Percentiles rank a stretch among this genome's conserved stretches.
Conservation (phyloP, 2,797 vertebrate genomes). For the Rhodeus uyekii region DNA sequence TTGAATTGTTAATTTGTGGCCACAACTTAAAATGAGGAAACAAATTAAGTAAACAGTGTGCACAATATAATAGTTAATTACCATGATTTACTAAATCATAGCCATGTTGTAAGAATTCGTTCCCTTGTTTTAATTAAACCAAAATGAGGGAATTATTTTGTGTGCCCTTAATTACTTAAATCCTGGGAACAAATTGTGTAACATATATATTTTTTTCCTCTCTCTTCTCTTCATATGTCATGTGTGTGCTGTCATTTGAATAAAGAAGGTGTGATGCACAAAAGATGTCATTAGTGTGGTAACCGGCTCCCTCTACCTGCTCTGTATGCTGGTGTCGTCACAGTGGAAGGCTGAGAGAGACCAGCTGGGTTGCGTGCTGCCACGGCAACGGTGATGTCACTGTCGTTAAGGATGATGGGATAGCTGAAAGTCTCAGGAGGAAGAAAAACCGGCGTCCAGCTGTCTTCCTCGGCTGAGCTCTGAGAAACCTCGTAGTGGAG, state of each 20-base stretch:
- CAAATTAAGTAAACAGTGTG: too few relatives aligned
- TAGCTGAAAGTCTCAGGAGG: slow-evolving; percentile 14
- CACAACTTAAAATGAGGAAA: too few relatives aligned
- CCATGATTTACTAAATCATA: neutral
- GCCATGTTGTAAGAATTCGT: neutral
- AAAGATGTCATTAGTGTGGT: neutral
- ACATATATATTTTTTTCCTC: too few relatives aligned
- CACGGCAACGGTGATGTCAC: slow-evolving; percentile 62
- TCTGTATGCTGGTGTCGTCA: slow-evolving; percentile 59
- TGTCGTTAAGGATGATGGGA: slow-evolving; percentile 64
- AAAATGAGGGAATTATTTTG: too few relatives aligned
- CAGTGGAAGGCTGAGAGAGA: slow-evolving; percentile 61
- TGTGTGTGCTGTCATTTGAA: too few relatives aligned
- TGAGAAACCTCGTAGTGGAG: slow-evolving; percentile 68
- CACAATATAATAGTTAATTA: neutral
- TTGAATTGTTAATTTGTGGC: neutral
- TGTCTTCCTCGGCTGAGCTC: slow-evolving; percentile 61
- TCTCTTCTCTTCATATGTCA: too few relatives aligned
- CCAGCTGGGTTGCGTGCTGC: slow-evolving; percentile 66
- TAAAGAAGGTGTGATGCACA: neutral
- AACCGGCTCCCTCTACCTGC: slow-evolving; percentile 62
- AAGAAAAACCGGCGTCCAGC: slow-evolving; percentile 51
- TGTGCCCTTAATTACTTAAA: too few relatives aligned
- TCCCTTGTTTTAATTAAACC: neutral
- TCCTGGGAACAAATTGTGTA: neutral